Percentiles rank a stretch among this genome's conserved stretches.
phyloP scores from a whole-genome alignment of 2,113 vertebrate genomes.

The Pterocles gutturalis region DNA sequence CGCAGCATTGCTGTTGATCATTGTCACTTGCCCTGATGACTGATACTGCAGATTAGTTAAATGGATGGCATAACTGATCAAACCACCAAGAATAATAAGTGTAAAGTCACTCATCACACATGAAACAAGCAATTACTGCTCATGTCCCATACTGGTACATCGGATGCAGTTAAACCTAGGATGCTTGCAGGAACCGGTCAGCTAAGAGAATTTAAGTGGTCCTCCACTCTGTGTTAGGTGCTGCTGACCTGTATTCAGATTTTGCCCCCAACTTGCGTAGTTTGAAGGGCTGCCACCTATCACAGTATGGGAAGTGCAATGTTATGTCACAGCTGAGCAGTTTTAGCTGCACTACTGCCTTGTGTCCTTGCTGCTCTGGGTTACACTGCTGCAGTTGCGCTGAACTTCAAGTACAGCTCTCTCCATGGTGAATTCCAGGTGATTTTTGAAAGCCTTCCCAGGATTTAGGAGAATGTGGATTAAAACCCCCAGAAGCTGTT shows the following conservation, averaged over 20 bases:
- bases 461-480: neutral
- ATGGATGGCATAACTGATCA: neutral
- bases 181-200: neutral
- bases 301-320: neutral
- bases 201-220: neutral
- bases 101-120: neutral
- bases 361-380: neutral
- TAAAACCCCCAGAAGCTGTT: neutral
- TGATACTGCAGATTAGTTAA: neutral
- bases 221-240: rapidly evolving
- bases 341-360: neutral
- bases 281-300: neutral
- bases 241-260: neutral
- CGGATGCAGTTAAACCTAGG: neutral
- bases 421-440: neutral
- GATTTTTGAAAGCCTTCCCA: neutral
- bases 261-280: neutral
- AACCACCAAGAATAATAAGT: neutral
- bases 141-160: neutral
- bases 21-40: neutral
- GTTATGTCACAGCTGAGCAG: neutral
- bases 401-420: neutral
- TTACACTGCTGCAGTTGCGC: rapidly evolving
- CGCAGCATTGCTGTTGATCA: neutral
- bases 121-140: neutral